Percentiles rank a stretch among this genome's conserved stretches.
Evolutionary conservation across 2,888 invertebrate species (phyloP).

Genomic region (Campoplex nolae): DNA sequence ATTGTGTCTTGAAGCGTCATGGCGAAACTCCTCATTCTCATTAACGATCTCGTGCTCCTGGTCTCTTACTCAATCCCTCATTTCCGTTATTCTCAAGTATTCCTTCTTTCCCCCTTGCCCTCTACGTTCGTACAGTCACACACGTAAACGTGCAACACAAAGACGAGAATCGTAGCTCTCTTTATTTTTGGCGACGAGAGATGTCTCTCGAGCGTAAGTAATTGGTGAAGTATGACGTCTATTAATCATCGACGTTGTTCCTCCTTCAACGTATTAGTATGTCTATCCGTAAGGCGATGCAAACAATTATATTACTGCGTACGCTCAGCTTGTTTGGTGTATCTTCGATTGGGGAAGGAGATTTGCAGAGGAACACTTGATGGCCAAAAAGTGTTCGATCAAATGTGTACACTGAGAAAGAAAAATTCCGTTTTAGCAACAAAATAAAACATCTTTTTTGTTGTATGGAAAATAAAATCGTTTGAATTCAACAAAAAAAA

Average conservation of each 20-base stretch:
- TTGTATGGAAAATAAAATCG: no score
- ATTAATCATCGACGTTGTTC: conserved; percentile 50
- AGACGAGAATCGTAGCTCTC: conserved; percentile 11
- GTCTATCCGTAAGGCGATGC: background rate
- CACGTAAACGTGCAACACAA: background rate
- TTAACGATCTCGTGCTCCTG: conserved; percentile 27
- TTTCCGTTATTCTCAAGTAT: conserved; percentile 50
- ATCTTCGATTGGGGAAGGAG: background rate
- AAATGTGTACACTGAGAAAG: no score
- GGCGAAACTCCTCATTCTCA: conserved; percentile 32
- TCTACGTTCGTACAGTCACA: background rate
- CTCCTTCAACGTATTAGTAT: conserved; percentile 18
- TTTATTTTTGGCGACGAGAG: conserved; percentile 4
- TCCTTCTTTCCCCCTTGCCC: conserved; percentile 1
- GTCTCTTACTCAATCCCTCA: conserved; percentile 37
- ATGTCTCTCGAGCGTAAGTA: conserved; percentile 19
- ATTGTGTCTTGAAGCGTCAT: conserved; percentile 46
- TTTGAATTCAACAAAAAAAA: no score
- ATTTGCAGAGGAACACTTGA: background rate
- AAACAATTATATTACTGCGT: conserved; percentile 14
- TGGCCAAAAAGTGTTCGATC: background rate
- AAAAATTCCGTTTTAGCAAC: no score
- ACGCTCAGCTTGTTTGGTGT: background rate
- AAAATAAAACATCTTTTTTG: no score
- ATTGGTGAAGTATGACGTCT: conserved; percentile 50